Base-by-base conservation (phyloP, 92 coral and sea anemone genomes). In the Zoanthus sociatus region DNA sequence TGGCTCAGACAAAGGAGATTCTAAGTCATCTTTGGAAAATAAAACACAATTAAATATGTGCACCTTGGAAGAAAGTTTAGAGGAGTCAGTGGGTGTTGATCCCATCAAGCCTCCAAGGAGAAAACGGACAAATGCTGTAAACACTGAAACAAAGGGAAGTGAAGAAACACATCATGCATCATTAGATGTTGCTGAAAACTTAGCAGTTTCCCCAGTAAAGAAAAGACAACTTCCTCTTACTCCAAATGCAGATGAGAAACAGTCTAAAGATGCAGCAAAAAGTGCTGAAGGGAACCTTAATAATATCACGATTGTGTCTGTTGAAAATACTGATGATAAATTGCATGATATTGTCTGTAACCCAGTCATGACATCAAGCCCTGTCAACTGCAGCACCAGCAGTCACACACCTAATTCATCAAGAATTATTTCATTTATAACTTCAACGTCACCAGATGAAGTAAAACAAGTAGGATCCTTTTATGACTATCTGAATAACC, bases 331-430 rank as follows among this genome's bases (percentile, higher is more conserved):
- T 31, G 92, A 87, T 7, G 78, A 91, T 66, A 90, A 87, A 45
- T 66, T 66, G 7, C 82, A 91, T 7, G 98, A 95, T 67, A 92
- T 95, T 71, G 86, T 95, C 30, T 93, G 98, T 83, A 93, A 88
- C 33, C 98, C 98, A 20, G 82, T 95, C 0, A 76, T 93, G 71
- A 95, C 94, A 6, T 93, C 98, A 56, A 95, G 96, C 50, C 98
- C 98, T 1, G 74, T 81, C 26, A 67, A 81, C 33, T 68, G 45
- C 26, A 68, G 44, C 66, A 46, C 76, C 4, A 26, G 44, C 37
- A 63, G 75, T 53, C 75, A 64, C 13, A 50, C 45, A 68, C 76
- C 75, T 14, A 42, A 81, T 74, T 46, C 85, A 46, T 81, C 85
- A 46, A 81, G 76, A 17, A 81, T 81, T 20, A 67, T 81, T 81